Percentiles rank a stretch among this genome's conserved stretches.
phyloP scores from a whole-genome alignment of 2,797 vertebrate species.

The Schizopygopsis malacanthus region DNA sequence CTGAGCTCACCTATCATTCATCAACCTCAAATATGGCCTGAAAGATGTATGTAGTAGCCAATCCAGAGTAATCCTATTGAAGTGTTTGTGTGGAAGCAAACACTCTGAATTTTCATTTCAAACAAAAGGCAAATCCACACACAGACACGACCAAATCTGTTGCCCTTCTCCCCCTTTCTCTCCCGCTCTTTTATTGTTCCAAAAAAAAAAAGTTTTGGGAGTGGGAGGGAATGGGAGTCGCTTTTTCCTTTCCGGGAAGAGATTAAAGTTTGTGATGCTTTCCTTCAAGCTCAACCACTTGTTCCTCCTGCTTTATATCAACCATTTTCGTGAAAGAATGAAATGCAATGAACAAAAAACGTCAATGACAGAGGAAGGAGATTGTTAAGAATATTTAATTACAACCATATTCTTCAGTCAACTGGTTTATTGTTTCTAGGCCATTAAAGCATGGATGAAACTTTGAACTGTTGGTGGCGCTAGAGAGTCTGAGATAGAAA shows the following conservation, averaged over 20 bases:
- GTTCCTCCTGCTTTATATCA: constrained; percentile 61
- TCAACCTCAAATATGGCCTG: too few species aligned
- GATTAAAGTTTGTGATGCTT: too few species aligned
- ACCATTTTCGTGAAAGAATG: constrained; percentile 61
- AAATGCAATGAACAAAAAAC: constrained; percentile 60
- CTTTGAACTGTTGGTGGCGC: constrained; percentile 14
- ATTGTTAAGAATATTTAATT: constrained; percentile 16
- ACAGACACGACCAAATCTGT: constrained; percentile 75
- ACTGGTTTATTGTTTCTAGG: background rate
- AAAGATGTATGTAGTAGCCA: too few species aligned
- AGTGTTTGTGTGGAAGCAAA: too few species aligned
- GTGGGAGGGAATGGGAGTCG: too few species aligned
- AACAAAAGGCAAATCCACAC: constrained; percentile 80
- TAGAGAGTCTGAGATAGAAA: background rate
- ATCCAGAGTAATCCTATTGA: constrained; percentile 83
- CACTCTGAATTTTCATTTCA: constrained; percentile 83
- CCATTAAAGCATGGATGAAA: background rate
- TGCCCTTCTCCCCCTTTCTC: constrained; percentile 48
- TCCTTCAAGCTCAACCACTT: constrained; percentile 70
- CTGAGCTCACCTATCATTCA: too few species aligned
- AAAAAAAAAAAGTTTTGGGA: too few species aligned
- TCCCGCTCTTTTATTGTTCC: constrained; percentile 52
- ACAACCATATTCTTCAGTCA: background rate
- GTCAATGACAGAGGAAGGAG: constrained; percentile 14
- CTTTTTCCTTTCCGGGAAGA: constrained; percentile 9